Base-by-base conservation (phyloP, 2,797 vertebrate genomes). In the Notolabrus celidotus region DNA sequence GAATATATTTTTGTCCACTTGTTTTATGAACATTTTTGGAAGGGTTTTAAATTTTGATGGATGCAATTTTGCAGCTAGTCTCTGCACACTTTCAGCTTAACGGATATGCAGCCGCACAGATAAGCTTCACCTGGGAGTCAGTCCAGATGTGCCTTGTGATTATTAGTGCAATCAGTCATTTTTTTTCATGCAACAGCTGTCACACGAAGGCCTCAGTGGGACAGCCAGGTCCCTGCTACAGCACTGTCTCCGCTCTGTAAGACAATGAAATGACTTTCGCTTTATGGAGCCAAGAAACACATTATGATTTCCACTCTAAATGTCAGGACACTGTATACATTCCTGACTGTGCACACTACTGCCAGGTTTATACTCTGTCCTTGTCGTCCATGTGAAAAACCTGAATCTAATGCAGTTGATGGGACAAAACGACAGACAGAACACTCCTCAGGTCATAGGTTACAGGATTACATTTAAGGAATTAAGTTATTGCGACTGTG, bases 301-400 rank as follows among this genome's bases (percentile, higher is more conserved):
- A 83, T 7, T 42, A 54, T 46, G 20, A 49, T 65, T 66, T 72
- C 60, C 27, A 31, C 57, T 74, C 33, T 57, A 27, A 55, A 71
- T 19, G 59, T 85, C 64, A 77, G 67, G 59, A 77, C 57, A 10
- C 31, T 79, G 87, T 83, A 49, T 76, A 83, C 79, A 85, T 79
- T 89, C 70, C 75, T 80, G 54, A 46, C 20, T 16, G 27, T n/a
- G 52, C 19, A 63, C 38, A 31, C n/a, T 29, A 57, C 43, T 10
- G 58, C 66, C 70, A 82, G 65, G 62, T 77, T 82, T 83, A 84
- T 45, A 77, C 22, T 67, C 27, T 56, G 67, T 57, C 34, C 62
- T 52, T 57, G 57, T 36, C 39, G 15, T 36, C n/a, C 10, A 14
- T 36, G 12, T 2, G 12, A 12, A 36, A 36, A 36, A 56, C 22